These are phyloP conservation scores for Pseudomyrmex cubaensis DNA, from an alignment of 1,140 invertebrate genomes.

Conservation along the genomic window DNA sequence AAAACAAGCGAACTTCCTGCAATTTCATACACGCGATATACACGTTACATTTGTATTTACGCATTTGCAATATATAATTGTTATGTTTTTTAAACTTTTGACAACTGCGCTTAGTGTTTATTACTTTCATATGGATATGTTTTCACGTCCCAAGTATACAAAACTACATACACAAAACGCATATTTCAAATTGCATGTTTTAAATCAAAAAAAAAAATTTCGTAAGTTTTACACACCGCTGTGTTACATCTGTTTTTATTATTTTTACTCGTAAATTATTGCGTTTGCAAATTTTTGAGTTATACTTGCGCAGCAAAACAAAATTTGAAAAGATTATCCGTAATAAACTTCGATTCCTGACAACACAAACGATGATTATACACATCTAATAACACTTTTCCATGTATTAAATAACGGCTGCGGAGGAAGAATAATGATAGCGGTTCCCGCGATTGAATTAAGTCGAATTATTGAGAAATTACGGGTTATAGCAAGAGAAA, in stretches of 20 bases:
- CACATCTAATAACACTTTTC: conserved; percentile 33
- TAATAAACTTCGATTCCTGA: conserved; percentile 13
- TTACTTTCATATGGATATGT: too few relatives aligned
- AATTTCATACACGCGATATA: background rate
- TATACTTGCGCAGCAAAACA: background rate
- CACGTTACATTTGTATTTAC: too few relatives aligned
- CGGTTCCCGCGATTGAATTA: conserved; percentile 34
- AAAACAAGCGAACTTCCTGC: background rate
- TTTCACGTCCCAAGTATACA: too few relatives aligned
- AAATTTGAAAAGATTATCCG: conserved; percentile 25
- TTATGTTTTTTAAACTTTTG: background rate
- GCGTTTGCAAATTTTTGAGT: background rate
- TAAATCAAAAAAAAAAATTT: background rate
- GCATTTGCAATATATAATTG: background rate
- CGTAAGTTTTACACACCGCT: background rate
- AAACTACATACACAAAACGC: too few relatives aligned
- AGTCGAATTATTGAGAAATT: conserved; percentile 35
- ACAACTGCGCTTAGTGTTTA: conserved; percentile 21
- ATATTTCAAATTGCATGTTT: background rate
- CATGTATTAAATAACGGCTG: conserved; percentile 32
- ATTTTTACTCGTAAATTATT: conserved; percentile 5
- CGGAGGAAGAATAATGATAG: conserved; percentile 24
- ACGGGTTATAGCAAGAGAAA: background rate
- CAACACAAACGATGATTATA: conserved; percentile 22
- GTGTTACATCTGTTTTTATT: background rate